Percentiles rank a stretch among this genome's conserved stretches.
Evolutionary conservation across 2,113 vertebrate genomes (phyloP).

Genomic region (Oryzias melastigma): DNA sequence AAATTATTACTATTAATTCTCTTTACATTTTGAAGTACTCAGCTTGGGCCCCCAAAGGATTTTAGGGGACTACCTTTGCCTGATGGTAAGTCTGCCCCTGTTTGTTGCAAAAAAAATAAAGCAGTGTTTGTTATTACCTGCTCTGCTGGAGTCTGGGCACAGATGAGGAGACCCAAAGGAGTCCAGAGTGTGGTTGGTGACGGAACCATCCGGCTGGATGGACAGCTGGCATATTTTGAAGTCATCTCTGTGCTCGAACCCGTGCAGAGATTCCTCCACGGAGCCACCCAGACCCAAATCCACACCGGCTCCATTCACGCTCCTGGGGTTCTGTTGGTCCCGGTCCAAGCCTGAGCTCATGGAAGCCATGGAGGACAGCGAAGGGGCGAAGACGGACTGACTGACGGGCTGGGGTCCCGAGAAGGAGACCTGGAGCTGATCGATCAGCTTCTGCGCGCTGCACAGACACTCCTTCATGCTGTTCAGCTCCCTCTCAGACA

Average conservation of each 20-base stretch:
- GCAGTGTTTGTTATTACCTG: conserved; percentile 43
- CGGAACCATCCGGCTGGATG: conserved; percentile 80
- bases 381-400: conserved; percentile 69
- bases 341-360: conserved; percentile 60
- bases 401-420: conserved; percentile 39
- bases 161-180: conserved; percentile 64
- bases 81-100: too few species aligned
- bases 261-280: conserved; percentile 74
- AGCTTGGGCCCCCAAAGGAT: too few species aligned
- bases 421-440: conserved; percentile 79
- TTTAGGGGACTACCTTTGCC: too few species aligned
- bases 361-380: conserved; percentile 55
- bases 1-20: too few species aligned
- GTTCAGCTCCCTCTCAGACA: conserved; percentile 79
- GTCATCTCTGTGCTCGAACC: conserved; percentile 75
- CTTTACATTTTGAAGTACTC: too few species aligned
- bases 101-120: too few species aligned
- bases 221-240: conserved; percentile 81
- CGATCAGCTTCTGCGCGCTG: conserved; percentile 80
- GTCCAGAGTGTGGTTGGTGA: conserved; percentile 76
- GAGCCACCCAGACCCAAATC: conserved; percentile 71
- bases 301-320: conserved; percentile 62
- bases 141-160: conserved; percentile 68
- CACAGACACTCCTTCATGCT: conserved; percentile 78
- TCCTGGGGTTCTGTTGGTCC: conserved; percentile 60